Base-by-base conservation (phyloP, 1,140 invertebrate genomes). In the Maniola jurtina region DNA sequence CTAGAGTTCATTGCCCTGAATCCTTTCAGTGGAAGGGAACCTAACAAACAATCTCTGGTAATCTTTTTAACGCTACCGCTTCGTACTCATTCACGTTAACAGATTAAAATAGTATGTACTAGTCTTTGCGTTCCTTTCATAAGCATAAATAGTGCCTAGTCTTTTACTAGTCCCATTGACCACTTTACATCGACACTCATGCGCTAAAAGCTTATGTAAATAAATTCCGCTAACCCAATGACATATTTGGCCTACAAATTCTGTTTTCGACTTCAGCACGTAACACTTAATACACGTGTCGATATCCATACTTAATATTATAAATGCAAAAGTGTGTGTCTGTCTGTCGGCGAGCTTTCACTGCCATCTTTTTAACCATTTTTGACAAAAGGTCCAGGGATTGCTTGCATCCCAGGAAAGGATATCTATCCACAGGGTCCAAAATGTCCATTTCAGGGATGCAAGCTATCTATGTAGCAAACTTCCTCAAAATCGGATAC, bases 151-250 rank as follows among this genome's bases (percentile, higher is more conserved):
- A 34, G 33, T 54, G 11, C 14, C 16, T 9, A 33, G 10, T 3
- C 36, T 59, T 59, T 65, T 65, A 25, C 14, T 56, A 35, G 35
- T 16, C 38, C 16, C 36, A 59, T 42, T 16, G n/a, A 14, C 56
- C 45, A 35, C 42, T 11, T 8, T 8, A 16, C 54, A 62, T 76
- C 60, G 38, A 38, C 38, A 38, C 38, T 38, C 10, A 4, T 11
- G 71, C 60, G 75, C 75, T 81, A 82, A 84, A 79, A 78, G 68
- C 56, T 70, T 79, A 79, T 84, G 76, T 75, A 84, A 87, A 88
- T 76, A 75, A 70, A 80, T 71, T 77, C 80, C 82, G 83, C 83
- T 88, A 89, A 84, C 83, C 81, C 77, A 84, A 86, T 83, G 79
- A 83, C 79, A 84, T 81, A 76, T 80, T 78, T 85, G 81, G 68